phyloP scores from a whole-genome alignment of 2,113 vertebrate genomes.

The Hyperoodon ampullatus region DNA sequence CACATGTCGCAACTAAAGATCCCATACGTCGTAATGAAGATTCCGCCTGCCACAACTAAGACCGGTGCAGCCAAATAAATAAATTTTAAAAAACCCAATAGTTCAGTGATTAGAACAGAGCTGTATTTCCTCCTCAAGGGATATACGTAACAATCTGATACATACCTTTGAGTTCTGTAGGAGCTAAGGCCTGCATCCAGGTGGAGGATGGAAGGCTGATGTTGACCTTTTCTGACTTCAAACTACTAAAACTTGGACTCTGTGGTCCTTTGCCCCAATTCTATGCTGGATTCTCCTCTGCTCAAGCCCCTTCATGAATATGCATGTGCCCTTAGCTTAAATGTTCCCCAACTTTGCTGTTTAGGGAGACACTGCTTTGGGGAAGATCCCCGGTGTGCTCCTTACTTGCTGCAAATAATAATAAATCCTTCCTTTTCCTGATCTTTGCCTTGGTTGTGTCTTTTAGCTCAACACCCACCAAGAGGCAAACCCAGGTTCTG shows the following conservation, averaged over 20 bases:
- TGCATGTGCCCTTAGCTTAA: background rate
- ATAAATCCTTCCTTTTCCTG: background rate
- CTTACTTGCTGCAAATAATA: background rate
- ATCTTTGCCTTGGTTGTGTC: background rate
- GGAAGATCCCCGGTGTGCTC: background rate
- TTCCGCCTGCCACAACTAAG: too few species aligned
- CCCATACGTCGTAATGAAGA: too few species aligned
- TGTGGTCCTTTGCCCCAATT: background rate
- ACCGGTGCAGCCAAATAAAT: too few species aligned
- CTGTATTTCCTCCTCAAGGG: background rate
- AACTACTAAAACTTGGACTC: background rate
- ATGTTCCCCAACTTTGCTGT: background rate
- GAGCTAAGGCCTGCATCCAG: too few species aligned
- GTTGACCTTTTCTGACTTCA: background rate
- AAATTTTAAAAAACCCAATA: too few species aligned
- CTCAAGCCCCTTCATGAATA: background rate
- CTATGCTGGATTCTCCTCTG: background rate
- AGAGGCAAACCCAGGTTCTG: background rate
- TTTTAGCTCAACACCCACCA: background rate
- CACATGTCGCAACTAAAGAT: too few species aligned
- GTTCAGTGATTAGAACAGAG: background rate
- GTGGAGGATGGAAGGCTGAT: background rate
- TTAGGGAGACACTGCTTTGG: background rate
- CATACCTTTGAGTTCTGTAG: background rate
- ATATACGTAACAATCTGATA: background rate